Conservation (phyloP, 1,140 invertebrate species). For the Papilio xuthus region DNA sequence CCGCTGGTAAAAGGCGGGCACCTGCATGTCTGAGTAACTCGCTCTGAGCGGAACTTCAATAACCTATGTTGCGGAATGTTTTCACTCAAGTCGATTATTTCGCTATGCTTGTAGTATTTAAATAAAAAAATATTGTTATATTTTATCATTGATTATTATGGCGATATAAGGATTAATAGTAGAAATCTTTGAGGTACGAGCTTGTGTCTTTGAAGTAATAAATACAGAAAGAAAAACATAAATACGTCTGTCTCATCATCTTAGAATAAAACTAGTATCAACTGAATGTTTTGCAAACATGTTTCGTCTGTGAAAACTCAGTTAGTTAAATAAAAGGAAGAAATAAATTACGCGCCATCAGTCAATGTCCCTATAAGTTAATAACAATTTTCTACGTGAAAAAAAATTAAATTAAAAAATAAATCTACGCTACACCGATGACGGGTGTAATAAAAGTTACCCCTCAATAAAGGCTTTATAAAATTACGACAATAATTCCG, state of each 20-base stretch:
- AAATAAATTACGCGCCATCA: background rate
- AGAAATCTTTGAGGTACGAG: too few relatives aligned
- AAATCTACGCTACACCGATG: slow-evolving; percentile 6
- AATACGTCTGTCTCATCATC: too few relatives aligned
- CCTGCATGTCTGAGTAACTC: background rate
- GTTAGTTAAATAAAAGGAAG: background rate
- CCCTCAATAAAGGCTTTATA: slow-evolving; percentile 49
- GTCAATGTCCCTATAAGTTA: background rate
- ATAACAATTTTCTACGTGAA: slow-evolving; percentile 15
- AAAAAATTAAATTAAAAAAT: slow-evolving; percentile 22
- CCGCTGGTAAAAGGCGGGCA: background rate
- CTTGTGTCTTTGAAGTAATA: too few relatives aligned
- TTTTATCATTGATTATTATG: too few relatives aligned
- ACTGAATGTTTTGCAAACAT: too few relatives aligned
- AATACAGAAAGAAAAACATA: too few relatives aligned
- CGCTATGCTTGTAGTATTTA: background rate
- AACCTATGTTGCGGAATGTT: background rate
- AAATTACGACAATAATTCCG: slow-evolving; percentile 46
- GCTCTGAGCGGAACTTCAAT: background rate
- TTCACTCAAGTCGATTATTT: background rate
- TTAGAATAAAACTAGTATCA: too few relatives aligned
- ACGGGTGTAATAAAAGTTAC: slow-evolving; percentile 39
- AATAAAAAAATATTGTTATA: background rate
- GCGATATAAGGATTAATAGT: too few relatives aligned
- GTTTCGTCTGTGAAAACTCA: too few relatives aligned